Conservation (phyloP, 2,113 vertebrate genomes). For the Lota lota region DNA sequence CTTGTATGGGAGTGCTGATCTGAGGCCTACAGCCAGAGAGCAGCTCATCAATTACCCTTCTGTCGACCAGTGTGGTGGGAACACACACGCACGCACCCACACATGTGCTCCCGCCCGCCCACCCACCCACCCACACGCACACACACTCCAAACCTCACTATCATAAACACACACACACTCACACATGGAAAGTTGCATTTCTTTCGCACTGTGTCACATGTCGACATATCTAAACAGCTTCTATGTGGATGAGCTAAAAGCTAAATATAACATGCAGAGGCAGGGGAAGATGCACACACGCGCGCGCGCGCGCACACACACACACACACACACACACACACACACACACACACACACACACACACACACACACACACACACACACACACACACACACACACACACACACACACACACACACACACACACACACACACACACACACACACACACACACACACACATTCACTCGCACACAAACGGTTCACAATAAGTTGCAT, state of each 20-base stretch:
- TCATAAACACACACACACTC: not conserved
- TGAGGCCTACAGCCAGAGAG: too few relatives aligned
- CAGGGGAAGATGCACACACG: not conserved
- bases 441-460: not conserved
- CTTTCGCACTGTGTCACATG: conserved; percentile 8
- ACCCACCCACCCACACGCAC: too few relatives aligned
- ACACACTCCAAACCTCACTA: too few relatives aligned
- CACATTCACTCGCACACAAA: not conserved
- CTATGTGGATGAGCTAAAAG: conserved; percentile 4
- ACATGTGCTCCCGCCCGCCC: too few relatives aligned
- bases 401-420: not conserved
- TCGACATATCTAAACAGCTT: conserved; percentile 5
- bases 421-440: conserved; percentile 1
- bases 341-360: too few relatives aligned
- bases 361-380: too few relatives aligned
- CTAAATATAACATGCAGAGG: conserved; percentile 23
- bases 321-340: not conserved
- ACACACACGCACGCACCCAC: too few relatives aligned
- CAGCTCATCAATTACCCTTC: too few relatives aligned
- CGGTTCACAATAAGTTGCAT: conserved; percentile 6
- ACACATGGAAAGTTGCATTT: conserved; percentile 16
- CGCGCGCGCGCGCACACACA: too few relatives aligned
- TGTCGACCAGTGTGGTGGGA: too few relatives aligned
- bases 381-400: too few relatives aligned
- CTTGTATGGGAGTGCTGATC: too few relatives aligned